phyloP scores from a whole-genome alignment of 2,888 invertebrate genomes.

The Philaethria dido region DNA sequence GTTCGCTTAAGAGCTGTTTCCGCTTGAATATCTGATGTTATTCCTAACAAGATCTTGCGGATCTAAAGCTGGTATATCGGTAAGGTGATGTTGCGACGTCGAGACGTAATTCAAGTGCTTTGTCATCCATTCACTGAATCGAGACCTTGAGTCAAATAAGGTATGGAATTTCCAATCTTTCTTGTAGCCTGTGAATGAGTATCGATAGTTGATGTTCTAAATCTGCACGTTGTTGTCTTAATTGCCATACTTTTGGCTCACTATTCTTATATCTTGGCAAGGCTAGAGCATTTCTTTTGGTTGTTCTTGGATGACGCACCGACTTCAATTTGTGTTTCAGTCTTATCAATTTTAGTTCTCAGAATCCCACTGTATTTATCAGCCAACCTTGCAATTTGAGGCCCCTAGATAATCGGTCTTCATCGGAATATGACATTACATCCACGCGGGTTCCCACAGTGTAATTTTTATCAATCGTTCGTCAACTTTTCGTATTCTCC shows the following conservation, averaged over 20 bases:
- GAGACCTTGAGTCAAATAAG: slow-evolving; percentile 87
- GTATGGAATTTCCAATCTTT: slow-evolving; percentile 88
- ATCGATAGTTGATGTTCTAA: slow-evolving; percentile 90
- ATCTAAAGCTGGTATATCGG: slow-evolving; percentile 82
- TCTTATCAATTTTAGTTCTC: slow-evolving; percentile 82
- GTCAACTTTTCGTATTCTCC: slow-evolving; percentile 86
- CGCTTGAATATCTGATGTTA: slow-evolving; percentile 89
- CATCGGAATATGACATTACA: slow-evolving; percentile 82
- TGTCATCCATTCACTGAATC: slow-evolving; percentile 88
- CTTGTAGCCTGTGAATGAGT: slow-evolving; percentile 88
- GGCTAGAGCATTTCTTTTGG: slow-evolving; percentile 93
- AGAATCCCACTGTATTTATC: slow-evolving; percentile 85
- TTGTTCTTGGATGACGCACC: slow-evolving; percentile 91
- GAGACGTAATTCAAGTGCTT: slow-evolving; percentile 87
- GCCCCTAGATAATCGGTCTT: slow-evolving; percentile 83
- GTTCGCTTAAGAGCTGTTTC: slow-evolving; percentile 90
- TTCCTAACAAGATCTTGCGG: slow-evolving; percentile 88
- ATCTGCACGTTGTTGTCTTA: slow-evolving; percentile 92
- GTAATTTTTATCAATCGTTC: slow-evolving; percentile 83
- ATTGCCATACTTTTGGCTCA: slow-evolving; percentile 90
- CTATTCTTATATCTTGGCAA: slow-evolving; percentile 91
- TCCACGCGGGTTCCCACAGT: slow-evolving; percentile 86
- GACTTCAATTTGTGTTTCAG: slow-evolving; percentile 86
- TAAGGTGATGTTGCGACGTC: slow-evolving; percentile 82
- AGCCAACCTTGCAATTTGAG: slow-evolving; percentile 86